Conservation (phyloP, 2,797 vertebrate species). For the Rhincodon typus region DNA sequence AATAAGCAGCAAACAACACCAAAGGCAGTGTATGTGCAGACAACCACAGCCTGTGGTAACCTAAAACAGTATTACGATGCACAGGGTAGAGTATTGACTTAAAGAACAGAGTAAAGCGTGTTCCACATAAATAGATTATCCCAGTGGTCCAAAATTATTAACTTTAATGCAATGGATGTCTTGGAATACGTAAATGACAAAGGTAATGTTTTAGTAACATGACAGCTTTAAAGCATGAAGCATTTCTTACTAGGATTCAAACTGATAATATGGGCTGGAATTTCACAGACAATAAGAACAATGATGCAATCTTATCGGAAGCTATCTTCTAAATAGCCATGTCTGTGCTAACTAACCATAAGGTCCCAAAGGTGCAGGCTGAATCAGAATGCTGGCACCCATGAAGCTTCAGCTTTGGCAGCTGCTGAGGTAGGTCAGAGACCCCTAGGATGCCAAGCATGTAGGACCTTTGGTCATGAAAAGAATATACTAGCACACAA, state of each 20-base stretch:
- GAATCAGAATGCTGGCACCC: too few relatives aligned
- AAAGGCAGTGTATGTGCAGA: too few relatives aligned
- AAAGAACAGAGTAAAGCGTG: not conserved
- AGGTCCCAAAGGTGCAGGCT: too few relatives aligned
- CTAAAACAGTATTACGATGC: too few relatives aligned
- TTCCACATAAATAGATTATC: not conserved
- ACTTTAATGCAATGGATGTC: not conserved
- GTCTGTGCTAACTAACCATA: too few relatives aligned
- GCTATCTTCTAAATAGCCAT: too few relatives aligned
- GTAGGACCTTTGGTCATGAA: not conserved
- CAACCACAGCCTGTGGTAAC: too few relatives aligned
- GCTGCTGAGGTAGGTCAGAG: too few relatives aligned
- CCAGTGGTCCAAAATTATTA: not conserved
- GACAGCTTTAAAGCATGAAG: not conserved
- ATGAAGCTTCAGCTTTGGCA: too few relatives aligned
- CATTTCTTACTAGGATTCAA: not conserved
- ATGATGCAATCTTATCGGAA: not conserved
- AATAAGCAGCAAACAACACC: too few relatives aligned
- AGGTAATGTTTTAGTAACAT: not conserved
- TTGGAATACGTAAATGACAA: not conserved
- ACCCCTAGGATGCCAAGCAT: too few relatives aligned
- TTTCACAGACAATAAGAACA: not conserved
- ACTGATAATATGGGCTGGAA: not conserved
- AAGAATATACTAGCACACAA: not conserved
- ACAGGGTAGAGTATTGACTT: too few relatives aligned